These are phyloP conservation scores for Cyphomyrmex costatus DNA, from an alignment of 1,140 invertebrate species.

Conservation along the genomic window DNA sequence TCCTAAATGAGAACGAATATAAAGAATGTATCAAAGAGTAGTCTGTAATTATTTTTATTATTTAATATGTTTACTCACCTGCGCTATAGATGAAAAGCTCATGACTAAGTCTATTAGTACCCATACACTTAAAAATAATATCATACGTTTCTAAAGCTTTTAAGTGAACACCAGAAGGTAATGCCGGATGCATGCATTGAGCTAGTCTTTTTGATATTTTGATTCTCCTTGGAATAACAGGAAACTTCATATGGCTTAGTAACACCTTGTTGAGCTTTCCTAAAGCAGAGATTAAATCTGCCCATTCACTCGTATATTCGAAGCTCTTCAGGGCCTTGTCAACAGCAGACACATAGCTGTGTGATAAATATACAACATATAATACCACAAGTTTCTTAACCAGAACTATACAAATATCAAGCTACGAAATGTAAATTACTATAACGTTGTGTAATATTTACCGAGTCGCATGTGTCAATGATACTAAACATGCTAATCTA, in stretches of 20 bases:
- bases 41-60: conserved; percentile 12
- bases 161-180: conserved; percentile 96
- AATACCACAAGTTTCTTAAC: not conserved
- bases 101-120: conserved; percentile 92
- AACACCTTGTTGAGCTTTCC: conserved; percentile 97
- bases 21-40: conserved; percentile 38
- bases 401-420: not conserved
- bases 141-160: conserved; percentile 98
- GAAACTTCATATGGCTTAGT: conserved; percentile 92
- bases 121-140: conserved; percentile 97
- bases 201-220: conserved; percentile 97
- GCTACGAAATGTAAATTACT: not conserved
- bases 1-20: conserved; percentile 87
- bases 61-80: conserved; percentile 84
- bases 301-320: conserved; percentile 98
- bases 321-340: conserved; percentile 97
- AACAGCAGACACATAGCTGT: conserved; percentile 91
- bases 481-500: not conserved
- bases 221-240: conserved; percentile 95
- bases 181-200: conserved; percentile 97
- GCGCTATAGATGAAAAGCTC: conserved; percentile 96
- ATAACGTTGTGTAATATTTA: not conserved
- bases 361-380: conserved; percentile 64
- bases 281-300: conserved; percentile 96
- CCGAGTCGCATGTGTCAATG: not conserved